A percentile compares a stretch with the other conserved stretches of the same genome.
phyloP scores from a whole-genome alignment of 2,888 invertebrate species.

The Volucella zonaria region DNA sequence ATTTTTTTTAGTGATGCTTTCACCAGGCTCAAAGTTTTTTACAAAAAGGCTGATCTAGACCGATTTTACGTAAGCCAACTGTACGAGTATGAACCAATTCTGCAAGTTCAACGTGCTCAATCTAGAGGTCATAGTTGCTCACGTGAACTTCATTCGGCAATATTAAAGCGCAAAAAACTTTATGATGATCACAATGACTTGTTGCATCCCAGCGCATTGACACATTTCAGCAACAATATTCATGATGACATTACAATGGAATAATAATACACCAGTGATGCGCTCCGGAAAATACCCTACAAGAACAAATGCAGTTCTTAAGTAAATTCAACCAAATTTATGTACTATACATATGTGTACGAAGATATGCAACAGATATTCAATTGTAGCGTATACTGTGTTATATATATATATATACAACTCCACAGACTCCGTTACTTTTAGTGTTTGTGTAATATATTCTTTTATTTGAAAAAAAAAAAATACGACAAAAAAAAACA shows the following conservation, averaged over 20 bases:
- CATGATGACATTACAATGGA: conserved; percentile 58
- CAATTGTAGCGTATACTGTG: conserved; percentile 25
- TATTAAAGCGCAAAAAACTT: conserved; percentile 77
- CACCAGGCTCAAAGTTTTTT: conserved; percentile 77
- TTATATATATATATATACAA: conserved; percentile 2
- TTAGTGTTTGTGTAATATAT: conserved; percentile 1
- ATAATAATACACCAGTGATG: conserved; percentile 31
- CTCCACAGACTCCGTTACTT: conserved; percentile 4
- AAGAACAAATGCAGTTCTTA: conserved; percentile 29
- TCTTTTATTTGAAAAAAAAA: neutral
- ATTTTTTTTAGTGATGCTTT: conserved; percentile 77
- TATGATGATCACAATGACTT: conserved; percentile 74
- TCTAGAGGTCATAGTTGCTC: conserved; percentile 79
- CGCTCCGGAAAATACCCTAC: neutral
- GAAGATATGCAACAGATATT: conserved; percentile 31
- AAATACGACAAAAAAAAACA: too few relatives aligned
- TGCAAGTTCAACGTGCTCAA: conserved; percentile 79
- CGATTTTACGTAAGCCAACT: conserved; percentile 78
- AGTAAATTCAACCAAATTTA: conserved; percentile 36
- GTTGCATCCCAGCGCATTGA: conserved; percentile 22
- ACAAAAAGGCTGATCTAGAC: conserved; percentile 78
- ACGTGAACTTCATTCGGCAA: conserved; percentile 77
- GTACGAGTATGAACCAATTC: conserved; percentile 79
- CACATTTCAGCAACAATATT: conserved; percentile 36
- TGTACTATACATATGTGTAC: conserved; percentile 42